A percentile compares a stretch with the other conserved stretches of the same genome.
Conservation (phyloP, 2,888 invertebrate genomes). For the Copidosoma aretas region DNA sequence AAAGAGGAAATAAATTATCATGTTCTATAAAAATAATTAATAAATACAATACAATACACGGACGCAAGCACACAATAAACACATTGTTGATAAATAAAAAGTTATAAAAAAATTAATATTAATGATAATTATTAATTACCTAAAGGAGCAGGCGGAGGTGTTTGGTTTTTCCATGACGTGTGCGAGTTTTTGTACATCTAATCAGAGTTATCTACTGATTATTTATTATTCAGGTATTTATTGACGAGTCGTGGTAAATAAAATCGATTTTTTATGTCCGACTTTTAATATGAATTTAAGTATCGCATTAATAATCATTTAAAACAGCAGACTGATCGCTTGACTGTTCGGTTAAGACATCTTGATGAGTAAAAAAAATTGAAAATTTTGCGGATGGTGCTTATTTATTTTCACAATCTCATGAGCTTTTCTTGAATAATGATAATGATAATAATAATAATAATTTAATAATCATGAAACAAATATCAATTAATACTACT, state of each 20-base stretch:
- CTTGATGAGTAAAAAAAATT: neutral
- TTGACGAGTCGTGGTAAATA: neutral
- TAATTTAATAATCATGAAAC: neutral
- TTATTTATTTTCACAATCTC: neutral
- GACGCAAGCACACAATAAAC: conserved; percentile 29
- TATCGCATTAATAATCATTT: conserved; percentile 24
- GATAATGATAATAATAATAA: neutral
- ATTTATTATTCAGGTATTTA: conserved; percentile 3
- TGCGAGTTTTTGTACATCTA: conserved; percentile 24
- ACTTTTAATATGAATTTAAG: conserved; percentile 15
- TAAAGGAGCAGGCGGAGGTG: conserved; percentile 34
- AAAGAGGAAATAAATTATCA: conserved; percentile 23
- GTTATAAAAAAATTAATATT: conserved; percentile 30
- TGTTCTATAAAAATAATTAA: conserved; percentile 38
- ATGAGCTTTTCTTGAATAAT: neutral
- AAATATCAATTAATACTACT: neutral
- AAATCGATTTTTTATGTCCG: conserved; percentile 14
- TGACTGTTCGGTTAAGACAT: conserved; percentile 4
- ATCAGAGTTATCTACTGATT: too few relatives aligned
- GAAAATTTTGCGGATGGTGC: neutral
- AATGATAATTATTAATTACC: conserved; percentile 13
- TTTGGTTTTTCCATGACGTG: conserved; percentile 33
- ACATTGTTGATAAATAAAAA: conserved; percentile 35
- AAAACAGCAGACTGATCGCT: conserved; percentile 21
- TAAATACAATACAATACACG: conserved; percentile 27